Conservation (phyloP, 2,797 vertebrate species). For the Numenius phaeopus region DNA sequence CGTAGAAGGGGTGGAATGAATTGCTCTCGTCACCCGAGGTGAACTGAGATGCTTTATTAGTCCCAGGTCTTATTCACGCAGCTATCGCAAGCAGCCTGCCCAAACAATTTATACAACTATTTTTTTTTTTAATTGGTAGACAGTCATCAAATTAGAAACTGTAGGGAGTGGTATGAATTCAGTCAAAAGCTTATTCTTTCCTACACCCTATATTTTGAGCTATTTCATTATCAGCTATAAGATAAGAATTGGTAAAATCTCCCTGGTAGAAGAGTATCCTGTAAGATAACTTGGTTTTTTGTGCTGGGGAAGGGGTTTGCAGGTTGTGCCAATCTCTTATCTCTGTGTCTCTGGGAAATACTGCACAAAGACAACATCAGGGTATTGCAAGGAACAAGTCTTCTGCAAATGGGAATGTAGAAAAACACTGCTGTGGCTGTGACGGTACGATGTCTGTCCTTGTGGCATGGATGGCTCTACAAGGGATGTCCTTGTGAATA, state of each 20-base stretch:
- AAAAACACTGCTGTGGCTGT: background rate
- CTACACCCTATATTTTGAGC: background rate
- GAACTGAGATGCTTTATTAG: background rate
- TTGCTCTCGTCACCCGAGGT: background rate
- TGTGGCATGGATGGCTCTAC: background rate
- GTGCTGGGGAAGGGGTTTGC: background rate
- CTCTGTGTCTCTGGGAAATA: background rate
- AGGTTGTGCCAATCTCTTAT: background rate
- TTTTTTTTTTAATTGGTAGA: background rate
- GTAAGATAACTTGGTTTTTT: background rate
- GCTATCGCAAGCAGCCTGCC: background rate
- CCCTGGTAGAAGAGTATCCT: background rate
- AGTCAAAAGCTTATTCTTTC: background rate
- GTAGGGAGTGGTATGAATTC: background rate
- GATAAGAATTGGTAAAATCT: background rate
- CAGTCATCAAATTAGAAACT: background rate
- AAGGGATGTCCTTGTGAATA: accelerated
- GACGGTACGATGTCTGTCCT: accelerated
- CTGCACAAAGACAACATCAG: background rate
- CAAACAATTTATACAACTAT: background rate
- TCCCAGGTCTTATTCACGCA: background rate
- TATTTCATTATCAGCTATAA: background rate
- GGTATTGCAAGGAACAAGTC: background rate
- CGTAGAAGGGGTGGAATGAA: background rate
- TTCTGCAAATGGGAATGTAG: background rate